Base-by-base conservation (phyloP, 2,113 vertebrate species). In the Dicaeum eximium region DNA sequence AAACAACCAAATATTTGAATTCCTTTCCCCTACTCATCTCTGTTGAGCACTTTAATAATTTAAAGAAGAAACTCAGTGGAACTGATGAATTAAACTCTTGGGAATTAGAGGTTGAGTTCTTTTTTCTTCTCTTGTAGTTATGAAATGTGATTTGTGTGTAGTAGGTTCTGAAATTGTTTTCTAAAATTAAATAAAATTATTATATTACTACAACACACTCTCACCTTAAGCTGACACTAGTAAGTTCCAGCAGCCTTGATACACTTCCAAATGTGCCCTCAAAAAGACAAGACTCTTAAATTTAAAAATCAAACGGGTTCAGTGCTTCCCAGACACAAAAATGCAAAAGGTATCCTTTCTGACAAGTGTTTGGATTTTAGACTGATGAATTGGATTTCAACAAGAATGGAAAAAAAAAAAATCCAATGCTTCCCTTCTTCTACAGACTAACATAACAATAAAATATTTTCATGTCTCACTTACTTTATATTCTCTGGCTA, bases 251-350 rank as follows among this genome's bases (percentile, higher is more conserved):
- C 35, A 75, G 79, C 79, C 47, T 94, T 51, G 20, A 50, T 62
- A 48, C 3, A 17, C 53, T 92, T 74, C 66, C 58, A 50, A 80
- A 35, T 31, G 51, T 82, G 28, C 4, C 40, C 35, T 45, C 40
- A 0, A 58, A 94, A 93, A 81, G 54, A 70, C 50, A 95, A 87
- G 87, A 58, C 40, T 44, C 61, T 66, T 80, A 93, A 95, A 95
- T 97, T 92, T 95, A 93, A 97, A 97, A 96, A 96, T 95, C 79
- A 95, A 95, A 87, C 94, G 65, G 30, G 48, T 85, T 66, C 66
- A 95, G n/a, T 94, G 11, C 38, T 95, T 96, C 60, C 48, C 74
- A 96, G 75, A 85, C 74, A 80, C 44, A 89, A 91, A 79, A 20
- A 86, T 54, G 54, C 70, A 95, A 72, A 93, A 95, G 40, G 40